These are phyloP conservation scores for Parauchenoglanis punctatus DNA, from an alignment of 2,797 vertebrate species.

Conservation along the genomic window DNA sequence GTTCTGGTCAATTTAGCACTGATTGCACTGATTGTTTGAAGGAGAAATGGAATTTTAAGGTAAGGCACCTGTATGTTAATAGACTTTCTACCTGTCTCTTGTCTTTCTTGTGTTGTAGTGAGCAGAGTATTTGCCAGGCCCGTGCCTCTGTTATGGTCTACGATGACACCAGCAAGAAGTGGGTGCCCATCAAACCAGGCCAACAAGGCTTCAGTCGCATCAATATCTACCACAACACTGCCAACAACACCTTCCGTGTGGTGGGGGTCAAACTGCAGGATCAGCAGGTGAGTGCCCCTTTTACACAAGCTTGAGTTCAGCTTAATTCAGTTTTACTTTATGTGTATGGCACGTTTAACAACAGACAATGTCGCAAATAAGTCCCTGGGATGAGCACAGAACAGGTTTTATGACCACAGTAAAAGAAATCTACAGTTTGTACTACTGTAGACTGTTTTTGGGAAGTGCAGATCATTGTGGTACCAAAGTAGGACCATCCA, in stretches of 20 bases:
- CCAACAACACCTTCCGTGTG: constrained; percentile 89
- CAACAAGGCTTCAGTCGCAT: constrained; percentile 99
- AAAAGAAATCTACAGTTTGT: not conserved
- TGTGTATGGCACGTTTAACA: not conserved
- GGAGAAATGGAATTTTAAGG: not conserved
- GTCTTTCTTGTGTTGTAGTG: constrained; percentile 70
- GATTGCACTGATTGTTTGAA: not conserved
- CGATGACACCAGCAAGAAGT: constrained; percentile 99
- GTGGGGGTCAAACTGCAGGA: constrained; percentile 98
- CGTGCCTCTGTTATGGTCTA: constrained; percentile 99
- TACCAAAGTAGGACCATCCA: not conserved
- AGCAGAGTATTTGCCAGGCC: constrained; percentile 99
- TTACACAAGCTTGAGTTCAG: not conserved
- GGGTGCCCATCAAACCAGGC: constrained; percentile 97
- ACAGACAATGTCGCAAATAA: not conserved
- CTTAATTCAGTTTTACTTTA: not conserved
- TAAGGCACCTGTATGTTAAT: not conserved
- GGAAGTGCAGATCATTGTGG: not conserved
- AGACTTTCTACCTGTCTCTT: constrained; percentile 11
- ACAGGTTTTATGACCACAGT: not conserved
- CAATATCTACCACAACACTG: constrained; percentile 98
- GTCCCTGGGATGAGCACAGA: not conserved
- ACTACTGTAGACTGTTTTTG: not conserved
- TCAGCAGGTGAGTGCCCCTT: constrained; percentile 84
- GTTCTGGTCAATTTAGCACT: not conserved